phyloP scores from a whole-genome alignment of 2,888 invertebrate species.

The Lymantria monacha region DNA sequence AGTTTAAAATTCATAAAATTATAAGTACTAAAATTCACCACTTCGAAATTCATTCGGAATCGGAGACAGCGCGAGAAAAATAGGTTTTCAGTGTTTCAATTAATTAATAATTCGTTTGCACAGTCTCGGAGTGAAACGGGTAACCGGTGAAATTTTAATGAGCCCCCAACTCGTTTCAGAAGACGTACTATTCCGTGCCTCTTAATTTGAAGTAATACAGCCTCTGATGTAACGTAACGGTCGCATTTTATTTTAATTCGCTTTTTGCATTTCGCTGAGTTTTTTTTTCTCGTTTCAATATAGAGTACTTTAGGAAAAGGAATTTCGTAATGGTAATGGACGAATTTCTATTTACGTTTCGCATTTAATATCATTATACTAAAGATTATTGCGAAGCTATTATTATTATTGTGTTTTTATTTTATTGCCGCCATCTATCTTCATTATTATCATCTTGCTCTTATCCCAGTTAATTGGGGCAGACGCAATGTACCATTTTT shows the following conservation, averaged over 20 bases:
- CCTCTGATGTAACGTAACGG: constrained; percentile 4
- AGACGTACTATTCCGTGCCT: constrained; percentile 26
- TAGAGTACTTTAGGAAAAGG: too few species aligned
- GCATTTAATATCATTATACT: too few species aligned
- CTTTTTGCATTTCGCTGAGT: constrained; percentile 3
- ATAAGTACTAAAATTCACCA: too few species aligned
- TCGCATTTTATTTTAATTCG: constrained; percentile 4
- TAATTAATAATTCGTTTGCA: constrained; percentile 58
- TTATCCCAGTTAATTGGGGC: too few species aligned
- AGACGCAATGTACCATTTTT: too few species aligned
- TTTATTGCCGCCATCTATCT: too few species aligned
- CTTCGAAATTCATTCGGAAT: constrained; percentile 16
- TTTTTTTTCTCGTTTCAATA: not conserved
- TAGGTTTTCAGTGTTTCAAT: constrained; percentile 46
- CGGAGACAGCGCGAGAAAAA: constrained; percentile 43
- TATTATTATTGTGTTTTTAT: too few species aligned
- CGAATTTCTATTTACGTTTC: too few species aligned
- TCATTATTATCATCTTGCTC: too few species aligned
- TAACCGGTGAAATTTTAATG: constrained; percentile 56
- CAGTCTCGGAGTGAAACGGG: constrained; percentile 42
- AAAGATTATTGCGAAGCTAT: too few species aligned
- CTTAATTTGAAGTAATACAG: constrained; percentile 22
- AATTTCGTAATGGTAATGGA: too few species aligned
- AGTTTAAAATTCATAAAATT: too few species aligned
- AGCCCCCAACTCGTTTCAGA: constrained; percentile 35